phyloP scores from a whole-genome alignment of 2,113 vertebrate genomes.

The Cynoglossus semilaevis region DNA sequence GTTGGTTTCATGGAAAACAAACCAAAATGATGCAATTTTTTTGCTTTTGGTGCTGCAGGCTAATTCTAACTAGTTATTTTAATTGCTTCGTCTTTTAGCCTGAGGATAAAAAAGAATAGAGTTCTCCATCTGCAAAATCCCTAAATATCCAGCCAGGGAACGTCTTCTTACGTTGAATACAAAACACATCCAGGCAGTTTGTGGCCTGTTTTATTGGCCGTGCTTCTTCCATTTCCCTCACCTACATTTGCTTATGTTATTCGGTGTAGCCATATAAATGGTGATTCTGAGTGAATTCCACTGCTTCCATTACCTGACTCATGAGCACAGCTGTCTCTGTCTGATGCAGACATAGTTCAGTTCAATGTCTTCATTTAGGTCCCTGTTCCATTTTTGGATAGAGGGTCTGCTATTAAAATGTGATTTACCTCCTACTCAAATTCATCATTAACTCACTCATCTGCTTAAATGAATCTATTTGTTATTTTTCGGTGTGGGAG shows the following conservation, averaged over 20 bases:
- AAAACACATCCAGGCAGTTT: constrained; percentile 2
- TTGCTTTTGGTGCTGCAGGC: constrained; percentile 52
- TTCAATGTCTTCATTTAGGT: neutral
- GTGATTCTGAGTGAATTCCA: too few relatives aligned
- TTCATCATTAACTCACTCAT: constrained; percentile 6
- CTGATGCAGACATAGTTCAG: neutral
- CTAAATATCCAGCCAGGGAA: constrained; percentile 11
- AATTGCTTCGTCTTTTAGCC: constrained; percentile 60
- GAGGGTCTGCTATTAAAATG: constrained; percentile 10
- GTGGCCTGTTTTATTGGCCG: neutral
- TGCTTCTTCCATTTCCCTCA: too few relatives aligned
- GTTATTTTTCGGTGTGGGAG: constrained; percentile 1
- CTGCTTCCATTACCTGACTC: neutral
- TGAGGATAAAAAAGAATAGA: constrained; percentile 43
- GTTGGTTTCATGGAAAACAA: too few relatives aligned
- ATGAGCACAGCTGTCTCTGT: too few relatives aligned
- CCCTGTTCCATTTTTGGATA: neutral
- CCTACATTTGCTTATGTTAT: too few relatives aligned
- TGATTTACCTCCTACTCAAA: neutral
- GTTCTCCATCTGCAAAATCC: constrained; percentile 25
- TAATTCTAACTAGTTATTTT: constrained; percentile 67
- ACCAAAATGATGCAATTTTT: too few relatives aligned
- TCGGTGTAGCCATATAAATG: too few relatives aligned
- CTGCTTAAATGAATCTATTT: constrained; percentile 3
- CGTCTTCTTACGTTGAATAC: constrained; percentile 20